Evolutionary conservation across 2,888 invertebrate genomes (phyloP).

Genomic region (Heliconius sara): DNA sequence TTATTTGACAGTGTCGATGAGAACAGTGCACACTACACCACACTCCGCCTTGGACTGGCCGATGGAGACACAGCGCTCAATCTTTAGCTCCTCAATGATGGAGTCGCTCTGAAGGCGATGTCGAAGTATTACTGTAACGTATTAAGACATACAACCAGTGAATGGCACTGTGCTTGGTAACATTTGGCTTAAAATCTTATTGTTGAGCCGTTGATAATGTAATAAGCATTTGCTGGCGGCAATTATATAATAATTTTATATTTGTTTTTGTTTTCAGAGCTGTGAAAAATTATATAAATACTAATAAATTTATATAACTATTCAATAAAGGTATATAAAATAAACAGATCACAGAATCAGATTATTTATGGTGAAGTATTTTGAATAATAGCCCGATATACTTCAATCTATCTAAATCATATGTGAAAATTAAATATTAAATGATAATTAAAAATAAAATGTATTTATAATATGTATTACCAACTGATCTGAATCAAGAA

Average conservation of each 20-base stretch:
- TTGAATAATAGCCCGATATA: too few species aligned
- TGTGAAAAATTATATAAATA: not conserved
- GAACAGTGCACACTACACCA: constrained; percentile 53
- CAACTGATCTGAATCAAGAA: too few species aligned
- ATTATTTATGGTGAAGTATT: too few species aligned
- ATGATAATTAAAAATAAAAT: too few species aligned
- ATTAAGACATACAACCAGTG: constrained; percentile 43
- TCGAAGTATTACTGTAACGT: constrained; percentile 44
- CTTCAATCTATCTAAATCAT: too few species aligned
- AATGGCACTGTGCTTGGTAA: constrained; percentile 39
- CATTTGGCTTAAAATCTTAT: constrained; percentile 31
- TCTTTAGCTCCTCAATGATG: constrained; percentile 47
- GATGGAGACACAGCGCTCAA: constrained; percentile 39
- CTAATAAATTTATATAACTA: not conserved
- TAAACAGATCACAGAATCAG: too few species aligned
- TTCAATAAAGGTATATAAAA: too few species aligned
- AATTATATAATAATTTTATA: not conserved
- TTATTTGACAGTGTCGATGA: constrained; percentile 11
- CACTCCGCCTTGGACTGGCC: constrained; percentile 57
- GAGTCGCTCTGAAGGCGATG: constrained; percentile 39
- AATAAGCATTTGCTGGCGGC: not conserved
- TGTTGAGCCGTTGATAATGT: not conserved
- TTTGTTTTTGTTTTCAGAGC: not conserved
- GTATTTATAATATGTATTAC: too few species aligned
- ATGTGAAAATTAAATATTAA: too few species aligned